These are phyloP conservation scores for Aptenodytes forsteri DNA, from an alignment of 2,113 vertebrate genomes.

Conservation along the genomic window DNA sequence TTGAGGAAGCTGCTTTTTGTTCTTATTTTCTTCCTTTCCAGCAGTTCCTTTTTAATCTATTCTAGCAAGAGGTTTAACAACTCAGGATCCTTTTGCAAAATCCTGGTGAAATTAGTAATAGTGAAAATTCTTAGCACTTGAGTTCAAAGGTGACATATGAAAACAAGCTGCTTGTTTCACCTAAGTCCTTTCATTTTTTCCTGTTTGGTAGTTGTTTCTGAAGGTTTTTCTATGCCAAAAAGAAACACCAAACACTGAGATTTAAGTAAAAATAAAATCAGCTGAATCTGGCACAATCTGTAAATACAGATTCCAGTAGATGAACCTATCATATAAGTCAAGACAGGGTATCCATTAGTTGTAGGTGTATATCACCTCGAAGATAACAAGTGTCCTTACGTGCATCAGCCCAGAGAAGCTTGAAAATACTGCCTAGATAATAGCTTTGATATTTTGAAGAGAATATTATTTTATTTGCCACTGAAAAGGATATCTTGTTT, in stretches of 20 bases:
- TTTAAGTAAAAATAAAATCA: not conserved
- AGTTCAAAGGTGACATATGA: not conserved
- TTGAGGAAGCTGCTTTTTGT: not conserved
- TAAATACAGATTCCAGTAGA: not conserved
- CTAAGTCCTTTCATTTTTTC: not conserved
- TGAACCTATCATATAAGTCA: accelerated
- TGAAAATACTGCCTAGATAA: not conserved
- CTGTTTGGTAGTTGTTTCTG: not conserved
- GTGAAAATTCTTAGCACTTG: not conserved
- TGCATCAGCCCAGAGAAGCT: not conserved
- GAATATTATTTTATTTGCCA: not conserved
- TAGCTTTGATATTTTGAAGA: not conserved
- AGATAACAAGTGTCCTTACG: not conserved
- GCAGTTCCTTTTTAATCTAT: not conserved
- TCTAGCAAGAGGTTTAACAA: not conserved
- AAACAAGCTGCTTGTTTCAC: not conserved
- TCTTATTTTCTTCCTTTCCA: not conserved
- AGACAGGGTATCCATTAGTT: not conserved
- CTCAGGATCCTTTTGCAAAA: not conserved
- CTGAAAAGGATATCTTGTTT: not conserved
- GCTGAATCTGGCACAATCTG: not conserved
- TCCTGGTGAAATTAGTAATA: not conserved
- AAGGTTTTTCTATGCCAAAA: not conserved
- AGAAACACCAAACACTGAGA: not conserved
- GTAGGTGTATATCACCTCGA: not conserved